Base-by-base conservation (phyloP, 2,797 vertebrate species). In the Cirrhinus mrigala region DNA sequence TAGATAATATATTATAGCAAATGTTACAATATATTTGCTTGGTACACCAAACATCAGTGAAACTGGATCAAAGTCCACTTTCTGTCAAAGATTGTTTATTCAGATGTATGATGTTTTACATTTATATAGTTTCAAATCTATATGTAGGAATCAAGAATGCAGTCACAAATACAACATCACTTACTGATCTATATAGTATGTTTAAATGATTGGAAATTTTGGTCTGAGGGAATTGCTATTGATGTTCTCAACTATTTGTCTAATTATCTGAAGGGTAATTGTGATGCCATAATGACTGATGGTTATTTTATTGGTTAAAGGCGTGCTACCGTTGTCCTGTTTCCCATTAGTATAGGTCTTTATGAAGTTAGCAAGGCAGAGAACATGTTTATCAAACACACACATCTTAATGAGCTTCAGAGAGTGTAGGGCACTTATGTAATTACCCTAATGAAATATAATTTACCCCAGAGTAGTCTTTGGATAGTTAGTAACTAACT, bases 391-490 rank as follows among this genome's bases (percentile, higher is more conserved):
- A 87, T 87, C 77, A 87, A 66, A 50, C 77, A 80, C 33, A 16
- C 62, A 84, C 33, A 87, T 87, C 86, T 84, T 80, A 76, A 84
- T 84, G 82, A 87, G 75, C 66, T 79, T 74, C 62, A 78, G 76
- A 54, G 75, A 87, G 82, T 69, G 77, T 33, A 56, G 69, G 44
- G 58, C 82, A 77, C 82, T 82, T 83, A 88, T 52, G 71, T 75
- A 80, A 75, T 83, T 88, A 83, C 71, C 33, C 10, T 80, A 79
- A 86, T 83, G 69, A 82, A 88, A 85, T 80, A 83, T 86, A 88
- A 86, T 86, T 86, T 85, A 79, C 20, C 81, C 27, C 50, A 74
- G 80, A 83, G 46, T 66, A 73, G 56, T 85, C 78, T 71, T 79
- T 76, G 56, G 20, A 20, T n/a, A 12, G 68, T 84, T 44, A 40